Conservation (phyloP, 2,797 vertebrate genomes). For the Sciurus carolinensis region DNA sequence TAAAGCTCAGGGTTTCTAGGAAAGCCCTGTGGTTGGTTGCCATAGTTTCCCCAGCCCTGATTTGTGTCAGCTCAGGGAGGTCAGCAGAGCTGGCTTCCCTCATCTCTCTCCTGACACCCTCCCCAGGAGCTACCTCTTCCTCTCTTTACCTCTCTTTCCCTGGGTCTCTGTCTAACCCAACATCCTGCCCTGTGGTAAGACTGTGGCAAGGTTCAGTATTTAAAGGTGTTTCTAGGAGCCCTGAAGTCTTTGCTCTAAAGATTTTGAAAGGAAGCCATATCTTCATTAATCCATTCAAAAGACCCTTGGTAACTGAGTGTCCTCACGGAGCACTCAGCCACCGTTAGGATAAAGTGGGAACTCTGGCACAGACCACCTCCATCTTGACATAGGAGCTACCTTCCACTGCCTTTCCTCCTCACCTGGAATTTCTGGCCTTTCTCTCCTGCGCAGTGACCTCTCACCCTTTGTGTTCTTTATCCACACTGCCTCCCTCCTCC, state of each 20-base stretch:
- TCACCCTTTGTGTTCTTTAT: neutral
- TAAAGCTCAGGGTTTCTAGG: conserved; percentile 1
- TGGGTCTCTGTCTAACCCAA: neutral
- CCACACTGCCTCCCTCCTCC: neutral
- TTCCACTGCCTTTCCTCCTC: neutral
- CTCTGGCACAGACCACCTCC: neutral
- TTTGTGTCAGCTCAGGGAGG: no score
- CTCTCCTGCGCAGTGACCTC: neutral
- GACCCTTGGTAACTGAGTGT: neutral
- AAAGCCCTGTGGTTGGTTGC: conserved; percentile 10
- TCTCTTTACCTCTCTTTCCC: neutral
- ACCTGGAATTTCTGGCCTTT: neutral
- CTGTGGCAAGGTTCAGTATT: neutral
- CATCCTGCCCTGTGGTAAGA: neutral
- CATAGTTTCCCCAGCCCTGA: neutral
- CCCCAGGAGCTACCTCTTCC: neutral
- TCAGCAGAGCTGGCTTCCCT: neutral
- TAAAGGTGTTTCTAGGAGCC: neutral
- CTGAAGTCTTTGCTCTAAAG: neutral
- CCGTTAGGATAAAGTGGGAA: neutral
- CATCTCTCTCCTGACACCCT: neutral
- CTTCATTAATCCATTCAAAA: neutral
- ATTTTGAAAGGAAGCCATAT: conserved; percentile 19
- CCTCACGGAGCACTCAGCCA: neutral
- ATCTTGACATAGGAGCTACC: neutral